Percentiles rank a stretch among this genome's conserved stretches.
Evolutionary conservation across 2,113 vertebrate genomes (phyloP).

Genomic region (Myocastor coypus): DNA sequence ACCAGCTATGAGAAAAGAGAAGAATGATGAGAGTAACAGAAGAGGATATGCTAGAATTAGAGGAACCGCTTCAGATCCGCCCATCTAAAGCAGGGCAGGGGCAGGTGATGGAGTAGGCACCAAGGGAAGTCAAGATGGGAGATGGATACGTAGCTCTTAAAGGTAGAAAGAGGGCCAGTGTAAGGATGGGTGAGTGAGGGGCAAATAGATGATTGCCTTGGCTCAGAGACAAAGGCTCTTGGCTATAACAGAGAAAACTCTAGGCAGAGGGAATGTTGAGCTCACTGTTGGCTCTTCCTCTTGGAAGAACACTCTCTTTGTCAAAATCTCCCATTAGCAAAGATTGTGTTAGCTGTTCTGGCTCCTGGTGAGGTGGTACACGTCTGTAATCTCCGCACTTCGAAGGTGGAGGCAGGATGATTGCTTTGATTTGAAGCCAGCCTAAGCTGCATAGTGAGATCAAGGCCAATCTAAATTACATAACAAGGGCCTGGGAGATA

Average conservation of each 20-base stretch:
- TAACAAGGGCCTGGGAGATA: not conserved
- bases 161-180: not conserved
- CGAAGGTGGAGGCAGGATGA: not conserved
- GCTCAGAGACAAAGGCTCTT: not conserved
- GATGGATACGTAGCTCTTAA: not conserved
- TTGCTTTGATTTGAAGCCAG: not conserved
- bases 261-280: not conserved
- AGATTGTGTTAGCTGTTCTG: not conserved
- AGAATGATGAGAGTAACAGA: not conserved
- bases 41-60: not conserved
- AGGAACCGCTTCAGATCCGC: not conserved
- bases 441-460: not conserved
- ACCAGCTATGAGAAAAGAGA: slow-evolving; percentile 2
- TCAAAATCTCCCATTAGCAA: slow-evolving; percentile 24
- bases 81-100: not conserved
- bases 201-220: not conserved
- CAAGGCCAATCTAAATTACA: not conserved
- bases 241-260: not conserved
- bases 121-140: not conserved
- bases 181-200: not conserved
- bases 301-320: not conserved
- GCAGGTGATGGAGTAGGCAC: not conserved
- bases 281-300: not conserved
- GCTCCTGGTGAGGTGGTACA: not conserved
- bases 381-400: not conserved